A percentile compares a stretch with the other conserved stretches of the same genome.
These are phyloP conservation scores for Trichoplusia ni DNA, from an alignment of 1,140 invertebrate species.

Conservation along the genomic window DNA sequence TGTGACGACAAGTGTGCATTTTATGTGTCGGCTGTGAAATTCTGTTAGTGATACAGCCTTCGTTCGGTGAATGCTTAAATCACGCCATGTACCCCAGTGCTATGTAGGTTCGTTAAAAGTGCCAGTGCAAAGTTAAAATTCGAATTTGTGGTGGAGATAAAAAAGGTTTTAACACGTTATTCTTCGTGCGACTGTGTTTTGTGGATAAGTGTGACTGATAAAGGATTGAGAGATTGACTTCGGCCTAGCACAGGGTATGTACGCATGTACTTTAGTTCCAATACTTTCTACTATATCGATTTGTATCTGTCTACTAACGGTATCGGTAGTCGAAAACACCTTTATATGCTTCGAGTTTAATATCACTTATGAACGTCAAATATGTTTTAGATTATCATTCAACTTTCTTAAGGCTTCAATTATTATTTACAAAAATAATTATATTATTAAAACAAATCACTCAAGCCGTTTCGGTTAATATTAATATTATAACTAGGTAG, in stretches of 20 bases:
- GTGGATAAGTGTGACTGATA: constrained; percentile 54
- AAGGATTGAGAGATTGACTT: constrained; percentile 66
- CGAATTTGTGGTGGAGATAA: constrained; percentile 66
- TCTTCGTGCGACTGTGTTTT: constrained; percentile 55
- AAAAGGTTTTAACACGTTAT: constrained; percentile 46
- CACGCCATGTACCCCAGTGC: constrained; percentile 69
- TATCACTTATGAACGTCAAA: too few species aligned
- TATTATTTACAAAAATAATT: too few species aligned
- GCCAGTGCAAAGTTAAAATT: constrained; percentile 67
- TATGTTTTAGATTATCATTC: too few species aligned
- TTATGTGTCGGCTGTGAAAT: constrained; percentile 44
- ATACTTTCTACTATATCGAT: constrained; percentile 30
- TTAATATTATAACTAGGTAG: constrained; percentile 8
- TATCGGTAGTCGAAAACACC: constrained; percentile 31
- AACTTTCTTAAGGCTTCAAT: too few species aligned
- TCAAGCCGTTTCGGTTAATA: not conserved
- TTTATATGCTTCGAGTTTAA: constrained; percentile 11
- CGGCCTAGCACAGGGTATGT: constrained; percentile 68
- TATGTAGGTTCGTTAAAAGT: constrained; percentile 72
- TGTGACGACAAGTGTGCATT: constrained; percentile 47
- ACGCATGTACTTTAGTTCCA: constrained; percentile 18
- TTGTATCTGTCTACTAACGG: constrained; percentile 34
- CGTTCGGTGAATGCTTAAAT: constrained; percentile 70
- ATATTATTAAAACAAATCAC: too few species aligned
- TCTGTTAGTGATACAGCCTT: constrained; percentile 58